Conservation (phyloP, 2,797 vertebrate species). For the Alauda arvensis region DNA sequence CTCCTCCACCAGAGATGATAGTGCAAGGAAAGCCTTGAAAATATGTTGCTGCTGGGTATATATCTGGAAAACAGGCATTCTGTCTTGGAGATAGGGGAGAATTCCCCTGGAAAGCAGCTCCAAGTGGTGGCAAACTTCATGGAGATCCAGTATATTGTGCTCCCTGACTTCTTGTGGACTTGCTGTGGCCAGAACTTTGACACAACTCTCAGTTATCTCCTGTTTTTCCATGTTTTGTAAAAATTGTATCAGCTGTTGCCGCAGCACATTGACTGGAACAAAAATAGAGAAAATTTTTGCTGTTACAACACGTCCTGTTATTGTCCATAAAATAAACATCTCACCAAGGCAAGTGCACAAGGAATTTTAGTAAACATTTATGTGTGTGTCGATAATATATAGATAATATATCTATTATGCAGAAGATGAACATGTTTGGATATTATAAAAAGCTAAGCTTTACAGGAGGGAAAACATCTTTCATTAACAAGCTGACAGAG, state of each 20-base stretch:
- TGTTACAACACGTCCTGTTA: neutral
- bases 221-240: neutral
- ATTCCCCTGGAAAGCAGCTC: neutral
- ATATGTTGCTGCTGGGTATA: neutral
- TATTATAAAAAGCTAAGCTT: neutral
- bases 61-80: neutral
- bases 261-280: neutral
- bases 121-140: neutral
- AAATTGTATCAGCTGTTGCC: neutral
- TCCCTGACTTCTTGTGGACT: neutral
- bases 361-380: neutral
- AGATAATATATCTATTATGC: neutral
- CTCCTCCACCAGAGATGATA: neutral
- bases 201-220: neutral
- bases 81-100: neutral
- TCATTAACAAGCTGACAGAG: neutral
- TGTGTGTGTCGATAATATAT: neutral
- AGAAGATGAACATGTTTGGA: rapidly evolving
- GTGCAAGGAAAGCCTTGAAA: neutral
- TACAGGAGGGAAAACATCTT: neutral
- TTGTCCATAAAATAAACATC: neutral
- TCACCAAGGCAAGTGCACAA: neutral
- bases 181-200: neutral
- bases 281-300: neutral
- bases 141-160: neutral